Evolutionary conservation across 2,113 vertebrate species (phyloP).

Genomic region (Oncorhynchus masou): DNA sequence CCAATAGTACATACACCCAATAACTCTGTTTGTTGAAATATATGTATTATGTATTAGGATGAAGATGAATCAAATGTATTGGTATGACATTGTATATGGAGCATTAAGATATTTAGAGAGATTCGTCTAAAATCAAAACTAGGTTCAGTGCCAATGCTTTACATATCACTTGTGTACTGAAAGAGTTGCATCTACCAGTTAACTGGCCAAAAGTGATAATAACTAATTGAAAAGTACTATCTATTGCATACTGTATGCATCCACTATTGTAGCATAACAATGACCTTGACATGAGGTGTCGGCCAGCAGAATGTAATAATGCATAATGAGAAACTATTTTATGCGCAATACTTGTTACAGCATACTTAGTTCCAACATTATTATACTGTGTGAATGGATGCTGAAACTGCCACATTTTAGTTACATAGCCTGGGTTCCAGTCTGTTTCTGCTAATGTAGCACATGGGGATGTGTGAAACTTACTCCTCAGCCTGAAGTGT

Average conservation of each 20-base stretch:
- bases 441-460: not conserved
- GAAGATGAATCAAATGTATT: not conserved
- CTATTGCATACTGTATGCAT: not conserved
- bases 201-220: not conserved
- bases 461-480: no score
- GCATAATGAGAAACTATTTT: not conserved
- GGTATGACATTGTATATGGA: not conserved
- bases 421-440: not conserved
- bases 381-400: not conserved
- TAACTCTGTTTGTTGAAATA: not conserved
- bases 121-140: not conserved
- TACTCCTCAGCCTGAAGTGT: no score
- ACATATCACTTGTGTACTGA: not conserved
- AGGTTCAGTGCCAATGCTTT: not conserved
- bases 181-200: not conserved
- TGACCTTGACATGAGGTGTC: not conserved
- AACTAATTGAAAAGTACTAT: no score
- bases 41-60: not conserved
- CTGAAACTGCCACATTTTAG: not conserved
- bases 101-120: not conserved
- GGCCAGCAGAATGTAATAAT: not conserved
- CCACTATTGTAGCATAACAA: not conserved
- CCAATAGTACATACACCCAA: not conserved
- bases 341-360: not conserved
- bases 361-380: not conserved